phyloP scores from a whole-genome alignment of 2,797 vertebrate genomes.

The Helicolenus hilgendorfi region DNA sequence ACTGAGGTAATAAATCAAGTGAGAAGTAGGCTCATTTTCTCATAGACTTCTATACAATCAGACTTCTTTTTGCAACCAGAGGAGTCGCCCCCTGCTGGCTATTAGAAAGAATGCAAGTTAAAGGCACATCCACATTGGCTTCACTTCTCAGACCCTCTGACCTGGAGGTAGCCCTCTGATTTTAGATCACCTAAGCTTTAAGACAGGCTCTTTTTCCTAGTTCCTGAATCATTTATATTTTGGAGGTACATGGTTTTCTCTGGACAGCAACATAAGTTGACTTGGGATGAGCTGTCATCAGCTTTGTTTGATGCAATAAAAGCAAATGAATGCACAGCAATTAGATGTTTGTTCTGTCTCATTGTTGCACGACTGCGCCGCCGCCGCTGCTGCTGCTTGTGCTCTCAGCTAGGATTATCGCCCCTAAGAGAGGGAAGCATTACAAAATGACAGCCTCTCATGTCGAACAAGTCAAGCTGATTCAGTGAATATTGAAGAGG shows the following conservation, averaged over 20 bases:
- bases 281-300: constrained; percentile 66
- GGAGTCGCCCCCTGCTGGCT: too few relatives aligned
- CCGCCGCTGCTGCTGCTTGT: constrained; percentile 45
- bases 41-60: too few relatives aligned
- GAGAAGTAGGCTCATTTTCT: too few relatives aligned
- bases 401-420: constrained; percentile 82
- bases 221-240: neutral
- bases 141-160: too few relatives aligned
- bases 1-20: too few relatives aligned
- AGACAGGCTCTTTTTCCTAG: neutral
- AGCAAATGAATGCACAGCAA: constrained; percentile 78
- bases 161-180: too few relatives aligned
- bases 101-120: too few relatives aligned
- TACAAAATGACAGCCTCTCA: constrained; percentile 85
- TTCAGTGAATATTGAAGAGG: constrained; percentile 87
- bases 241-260: constrained; percentile 24
- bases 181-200: constrained; percentile 9
- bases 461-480: constrained; percentile 87
- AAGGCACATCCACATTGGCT: too few relatives aligned
- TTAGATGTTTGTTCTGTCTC: constrained; percentile 83
- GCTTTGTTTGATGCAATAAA: constrained; percentile 78
- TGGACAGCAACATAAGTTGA: constrained; percentile 46
- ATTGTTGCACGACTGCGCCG: constrained; percentile 75
- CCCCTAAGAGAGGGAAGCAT: constrained; percentile 80
- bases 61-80: too few relatives aligned